A percentile compares a stretch with the other conserved stretches of the same genome.
Conservation (phyloP, 2,797 vertebrate species). For the Calcarius lapponicus region DNA sequence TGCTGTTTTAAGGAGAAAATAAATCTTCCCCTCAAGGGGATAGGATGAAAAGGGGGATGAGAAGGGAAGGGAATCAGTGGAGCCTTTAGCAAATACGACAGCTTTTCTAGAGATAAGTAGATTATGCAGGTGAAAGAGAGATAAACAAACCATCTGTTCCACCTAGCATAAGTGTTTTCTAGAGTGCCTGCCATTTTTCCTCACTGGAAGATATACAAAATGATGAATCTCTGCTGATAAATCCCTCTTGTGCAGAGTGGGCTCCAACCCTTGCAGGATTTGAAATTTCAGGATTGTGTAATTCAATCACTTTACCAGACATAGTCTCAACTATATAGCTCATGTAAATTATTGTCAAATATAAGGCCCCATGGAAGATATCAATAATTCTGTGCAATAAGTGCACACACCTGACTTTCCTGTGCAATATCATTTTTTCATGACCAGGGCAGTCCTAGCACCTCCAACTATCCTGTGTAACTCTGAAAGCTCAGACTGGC, state of each 20-base stretch:
- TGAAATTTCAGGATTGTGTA: not conserved
- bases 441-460: not conserved
- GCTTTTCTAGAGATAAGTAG: not conserved
- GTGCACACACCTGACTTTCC: not conserved
- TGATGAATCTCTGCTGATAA: not conserved
- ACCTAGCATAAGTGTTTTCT: not conserved
- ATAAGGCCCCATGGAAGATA: not conserved
- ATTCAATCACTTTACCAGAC: not conserved
- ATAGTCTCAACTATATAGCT: not conserved
- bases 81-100: not conserved
- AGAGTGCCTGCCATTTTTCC: not conserved
- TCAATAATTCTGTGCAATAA: not conserved
- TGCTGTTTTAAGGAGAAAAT: not conserved
- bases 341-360: not conserved
- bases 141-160: not conserved
- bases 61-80: not conserved
- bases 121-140: not conserved
- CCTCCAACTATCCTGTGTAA: not conserved
- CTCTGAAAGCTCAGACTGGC: not conserved
- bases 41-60: not conserved
- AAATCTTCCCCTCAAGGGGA: not conserved
- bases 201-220: not conserved
- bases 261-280: not conserved
- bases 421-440: not conserved
- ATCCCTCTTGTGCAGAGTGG: not conserved